These are phyloP conservation scores for Hiodon tergisus DNA, from an alignment of 2,113 vertebrate genomes.

Conservation along the genomic window DNA sequence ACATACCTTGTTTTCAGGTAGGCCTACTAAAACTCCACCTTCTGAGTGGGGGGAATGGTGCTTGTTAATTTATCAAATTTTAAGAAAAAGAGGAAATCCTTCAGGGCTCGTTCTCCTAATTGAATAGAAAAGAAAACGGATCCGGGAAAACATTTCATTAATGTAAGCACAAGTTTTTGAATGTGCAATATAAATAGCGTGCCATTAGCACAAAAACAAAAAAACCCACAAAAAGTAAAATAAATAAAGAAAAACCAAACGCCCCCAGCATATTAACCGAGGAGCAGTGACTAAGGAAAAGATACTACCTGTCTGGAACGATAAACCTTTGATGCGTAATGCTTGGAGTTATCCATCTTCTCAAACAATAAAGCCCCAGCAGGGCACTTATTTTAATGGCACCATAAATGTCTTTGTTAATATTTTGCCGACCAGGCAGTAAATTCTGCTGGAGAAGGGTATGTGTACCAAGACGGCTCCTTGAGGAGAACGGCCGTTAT, in stretches of 20 bases:
- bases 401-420: conserved; percentile 27
- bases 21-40: no score
- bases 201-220: conserved; percentile 9
- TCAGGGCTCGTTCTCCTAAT: background rate
- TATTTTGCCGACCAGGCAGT: conserved; percentile 30
- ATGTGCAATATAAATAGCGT: background rate
- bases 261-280: no score
- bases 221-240: conserved; percentile 4
- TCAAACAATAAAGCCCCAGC: conserved; percentile 9
- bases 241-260: background rate
- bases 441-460: conserved; percentile 54
- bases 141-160: background rate
- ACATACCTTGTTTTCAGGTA: no score
- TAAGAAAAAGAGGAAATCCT: background rate
- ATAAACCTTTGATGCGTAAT: conserved; percentile 6
- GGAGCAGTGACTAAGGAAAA: background rate
- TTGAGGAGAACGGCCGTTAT: conserved; percentile 45
- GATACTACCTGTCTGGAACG: background rate
- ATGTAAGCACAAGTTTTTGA: background rate
- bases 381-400: conserved; percentile 25
- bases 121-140: background rate
- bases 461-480: conserved; percentile 46
- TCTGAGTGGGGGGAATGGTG: no score
- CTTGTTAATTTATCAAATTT: no score
- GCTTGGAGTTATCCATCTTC: conserved; percentile 1